A percentile compares a stretch with the other conserved stretches of the same genome.
These are phyloP conservation scores for Sepioteuthis lessoniana DNA, from an alignment of 2,888 invertebrate genomes.

Conservation along the genomic window DNA sequence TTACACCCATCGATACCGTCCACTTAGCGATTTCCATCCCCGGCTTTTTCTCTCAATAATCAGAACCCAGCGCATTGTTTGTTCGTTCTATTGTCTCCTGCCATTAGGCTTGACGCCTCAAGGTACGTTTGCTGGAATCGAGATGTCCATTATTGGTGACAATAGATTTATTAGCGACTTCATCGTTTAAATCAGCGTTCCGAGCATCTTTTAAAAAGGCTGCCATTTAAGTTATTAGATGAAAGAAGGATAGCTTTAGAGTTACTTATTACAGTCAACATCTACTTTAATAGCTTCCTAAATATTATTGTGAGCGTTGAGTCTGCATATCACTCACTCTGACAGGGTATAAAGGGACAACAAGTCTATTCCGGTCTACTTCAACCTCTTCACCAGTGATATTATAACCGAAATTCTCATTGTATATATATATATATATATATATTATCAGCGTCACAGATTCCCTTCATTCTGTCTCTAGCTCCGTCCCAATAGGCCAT, in stretches of 20 bases:
- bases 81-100: background rate
- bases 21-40: background rate
- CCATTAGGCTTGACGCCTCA: background rate
- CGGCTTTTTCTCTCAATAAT: background rate
- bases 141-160: background rate
- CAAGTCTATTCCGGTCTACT: no score
- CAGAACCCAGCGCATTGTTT: background rate
- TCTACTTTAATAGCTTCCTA: background rate
- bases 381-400: no score
- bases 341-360: no score
- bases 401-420: no score
- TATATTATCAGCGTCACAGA: no score
- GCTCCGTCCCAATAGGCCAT: no score
- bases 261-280: background rate
- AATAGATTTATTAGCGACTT: conserved; percentile 17
- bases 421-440: no score
- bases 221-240: background rate
- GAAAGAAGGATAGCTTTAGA: background rate
- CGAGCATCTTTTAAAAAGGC: background rate
- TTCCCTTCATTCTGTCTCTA: no score
- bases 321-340: no score
- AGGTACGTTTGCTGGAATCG: background rate
- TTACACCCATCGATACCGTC: background rate
- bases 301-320: no score
- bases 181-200: background rate